Conservation (phyloP, 1,140 invertebrate species). For the Thrips palmi region DNA sequence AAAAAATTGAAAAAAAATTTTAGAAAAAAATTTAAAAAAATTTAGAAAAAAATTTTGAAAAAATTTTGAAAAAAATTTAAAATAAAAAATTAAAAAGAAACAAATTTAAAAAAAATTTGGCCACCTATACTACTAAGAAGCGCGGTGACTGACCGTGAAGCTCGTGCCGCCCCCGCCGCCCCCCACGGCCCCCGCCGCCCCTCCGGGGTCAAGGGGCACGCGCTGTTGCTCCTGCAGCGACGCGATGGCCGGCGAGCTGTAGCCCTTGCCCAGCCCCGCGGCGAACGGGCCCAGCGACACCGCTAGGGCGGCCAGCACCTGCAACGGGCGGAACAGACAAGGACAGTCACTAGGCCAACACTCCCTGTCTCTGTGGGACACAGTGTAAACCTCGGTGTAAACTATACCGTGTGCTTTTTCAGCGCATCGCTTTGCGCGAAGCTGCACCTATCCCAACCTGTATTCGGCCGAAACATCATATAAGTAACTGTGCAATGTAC, state of each 20-base stretch:
- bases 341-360: no score
- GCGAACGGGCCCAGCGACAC: slow-evolving; percentile 63
- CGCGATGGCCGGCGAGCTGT: slow-evolving; percentile 66
- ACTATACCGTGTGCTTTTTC: background rate
- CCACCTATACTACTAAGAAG: no score
- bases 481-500: background rate
- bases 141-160: slow-evolving; percentile 14
- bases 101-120: no score
- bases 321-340: slow-evolving; percentile 5
- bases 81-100: no score
- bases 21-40: no score
- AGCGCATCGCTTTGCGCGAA: background rate
- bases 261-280: slow-evolving; percentile 62
- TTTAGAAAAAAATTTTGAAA: no score
- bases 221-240: slow-evolving; percentile 46
- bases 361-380: no score
- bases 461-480: background rate
- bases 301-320: slow-evolving; percentile 60
- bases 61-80: no score
- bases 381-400: background rate
- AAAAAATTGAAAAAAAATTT: no score
- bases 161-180: slow-evolving; percentile 20
- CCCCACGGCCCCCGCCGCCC: slow-evolving; percentile 19
- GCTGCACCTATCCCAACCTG: background rate
- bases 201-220: slow-evolving; percentile 20